Conservation (phyloP, 1,140 invertebrate genomes). For the Trichomalopsis sarcophagae region DNA sequence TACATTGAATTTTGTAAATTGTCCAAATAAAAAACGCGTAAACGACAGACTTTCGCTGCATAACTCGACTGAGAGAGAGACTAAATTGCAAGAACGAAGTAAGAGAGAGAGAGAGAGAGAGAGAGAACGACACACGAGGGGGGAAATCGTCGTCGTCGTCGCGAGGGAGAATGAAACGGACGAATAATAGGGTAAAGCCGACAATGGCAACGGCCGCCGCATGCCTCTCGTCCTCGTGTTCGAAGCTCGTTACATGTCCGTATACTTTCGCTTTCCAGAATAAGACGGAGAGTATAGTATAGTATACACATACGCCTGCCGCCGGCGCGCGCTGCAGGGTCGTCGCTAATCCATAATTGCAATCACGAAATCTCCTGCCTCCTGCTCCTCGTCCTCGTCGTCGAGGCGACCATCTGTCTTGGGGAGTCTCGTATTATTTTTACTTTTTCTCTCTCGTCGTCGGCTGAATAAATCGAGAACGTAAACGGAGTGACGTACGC, state of each 20-base stretch:
- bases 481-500: not conserved
- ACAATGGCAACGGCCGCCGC: constrained; percentile 1
- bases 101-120: not conserved
- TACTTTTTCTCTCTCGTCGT: not conserved
- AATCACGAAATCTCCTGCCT: constrained; percentile 3
- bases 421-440: not conserved
- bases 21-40: constrained; percentile 28
- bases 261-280: constrained; percentile 23
- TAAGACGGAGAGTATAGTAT: not conserved
- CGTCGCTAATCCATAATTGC: constrained; percentile 30
- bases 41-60: not conserved
- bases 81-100: constrained; percentile 35
- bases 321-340: not conserved
- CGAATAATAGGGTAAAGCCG: constrained; percentile 6
- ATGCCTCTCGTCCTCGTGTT: not conserved
- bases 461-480: not conserved
- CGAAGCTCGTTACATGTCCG: not conserved
- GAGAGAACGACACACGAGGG: not conserved
- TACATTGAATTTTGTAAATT: constrained; percentile 42
- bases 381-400: not conserved
- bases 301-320: not conserved
- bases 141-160: not conserved
- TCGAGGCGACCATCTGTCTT: constrained; percentile 22
- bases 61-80: not conserved
- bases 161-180: constrained; percentile 21